Conservation (phyloP, 2,888 invertebrate species). For the Oxycera nigricornis region DNA sequence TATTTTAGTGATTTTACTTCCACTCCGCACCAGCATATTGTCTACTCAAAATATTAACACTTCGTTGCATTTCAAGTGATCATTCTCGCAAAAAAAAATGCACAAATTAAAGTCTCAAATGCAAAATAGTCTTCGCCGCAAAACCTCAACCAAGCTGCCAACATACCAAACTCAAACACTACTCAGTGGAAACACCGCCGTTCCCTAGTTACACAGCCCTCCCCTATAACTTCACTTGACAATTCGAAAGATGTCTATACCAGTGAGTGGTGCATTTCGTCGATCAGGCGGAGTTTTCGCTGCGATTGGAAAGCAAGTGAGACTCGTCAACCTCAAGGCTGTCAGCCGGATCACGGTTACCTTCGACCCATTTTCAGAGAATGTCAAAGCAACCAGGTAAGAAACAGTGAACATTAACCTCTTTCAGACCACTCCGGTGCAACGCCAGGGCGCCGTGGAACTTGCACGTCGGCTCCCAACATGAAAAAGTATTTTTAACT, state of each 20-base stretch:
- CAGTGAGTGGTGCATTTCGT: conserved; percentile 71
- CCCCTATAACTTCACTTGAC: background rate
- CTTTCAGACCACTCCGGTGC: background rate
- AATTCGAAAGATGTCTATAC: conserved; percentile 72
- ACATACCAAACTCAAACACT: background rate
- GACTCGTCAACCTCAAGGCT: conserved; percentile 76
- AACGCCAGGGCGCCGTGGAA: too few species aligned
- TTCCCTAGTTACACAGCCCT: background rate
- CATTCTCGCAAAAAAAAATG: too few species aligned
- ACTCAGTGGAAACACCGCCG: background rate
- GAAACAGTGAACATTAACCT: conserved; percentile 37
- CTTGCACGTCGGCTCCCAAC: too few species aligned
- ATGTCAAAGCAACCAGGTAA: conserved; percentile 68
- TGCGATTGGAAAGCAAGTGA: conserved; percentile 77
- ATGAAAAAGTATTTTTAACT: conserved; percentile 23
- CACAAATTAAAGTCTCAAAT: too few species aligned
- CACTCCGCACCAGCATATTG: too few species aligned
- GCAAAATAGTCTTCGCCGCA: too few species aligned
- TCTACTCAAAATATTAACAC: too few species aligned
- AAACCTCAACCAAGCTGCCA: background rate
- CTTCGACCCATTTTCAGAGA: conserved; percentile 84
- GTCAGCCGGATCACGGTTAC: conserved; percentile 78
- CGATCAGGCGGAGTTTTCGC: conserved; percentile 74
- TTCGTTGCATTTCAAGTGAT: too few species aligned
- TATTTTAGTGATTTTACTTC: too few species aligned